Evolutionary conservation across 2,888 invertebrate genomes (phyloP).

Genomic region (Timandra comae): DNA sequence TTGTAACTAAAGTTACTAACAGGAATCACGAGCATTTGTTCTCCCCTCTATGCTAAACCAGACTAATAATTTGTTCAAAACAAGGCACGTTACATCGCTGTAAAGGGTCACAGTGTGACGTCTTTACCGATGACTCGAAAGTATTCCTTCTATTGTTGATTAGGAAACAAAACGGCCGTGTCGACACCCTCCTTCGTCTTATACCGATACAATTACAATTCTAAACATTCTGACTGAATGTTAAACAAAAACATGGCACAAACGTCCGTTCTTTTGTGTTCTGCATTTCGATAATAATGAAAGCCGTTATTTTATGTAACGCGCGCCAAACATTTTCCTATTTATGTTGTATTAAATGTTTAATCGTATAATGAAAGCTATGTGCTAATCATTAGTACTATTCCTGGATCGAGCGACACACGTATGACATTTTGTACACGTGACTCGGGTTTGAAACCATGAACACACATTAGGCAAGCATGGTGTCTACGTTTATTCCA

Average conservation of each 20-base stretch:
- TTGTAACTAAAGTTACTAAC: slow-evolving; percentile 57
- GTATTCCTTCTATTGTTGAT: slow-evolving; percentile 56
- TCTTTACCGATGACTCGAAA: slow-evolving; percentile 37
- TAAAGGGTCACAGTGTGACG: slow-evolving; percentile 68
- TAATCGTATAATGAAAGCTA: no score
- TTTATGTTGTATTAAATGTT: no score
- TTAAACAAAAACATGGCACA: slow-evolving; percentile 60
- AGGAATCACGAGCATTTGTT: slow-evolving; percentile 68
- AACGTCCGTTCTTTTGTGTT: slow-evolving; percentile 49
- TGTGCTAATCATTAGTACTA: no score
- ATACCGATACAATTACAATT: slow-evolving; percentile 56
- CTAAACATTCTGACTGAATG: slow-evolving; percentile 44
- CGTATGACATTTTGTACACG: no score
- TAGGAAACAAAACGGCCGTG: slow-evolving; percentile 65
- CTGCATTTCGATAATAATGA: slow-evolving; percentile 51
- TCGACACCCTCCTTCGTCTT: slow-evolving; percentile 72
- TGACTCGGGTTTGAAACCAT: no score
- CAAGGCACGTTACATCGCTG: slow-evolving; percentile 50
- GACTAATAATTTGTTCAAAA: slow-evolving; percentile 74
- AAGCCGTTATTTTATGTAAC: slow-evolving; percentile 49
- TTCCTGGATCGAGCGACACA: no score
- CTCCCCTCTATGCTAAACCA: slow-evolving; percentile 66
- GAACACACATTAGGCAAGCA: no score
- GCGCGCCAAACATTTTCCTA: no score
- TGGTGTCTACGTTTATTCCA: no score